phyloP scores from a whole-genome alignment of 2,113 vertebrate species.

The Gila orcuttii region DNA sequence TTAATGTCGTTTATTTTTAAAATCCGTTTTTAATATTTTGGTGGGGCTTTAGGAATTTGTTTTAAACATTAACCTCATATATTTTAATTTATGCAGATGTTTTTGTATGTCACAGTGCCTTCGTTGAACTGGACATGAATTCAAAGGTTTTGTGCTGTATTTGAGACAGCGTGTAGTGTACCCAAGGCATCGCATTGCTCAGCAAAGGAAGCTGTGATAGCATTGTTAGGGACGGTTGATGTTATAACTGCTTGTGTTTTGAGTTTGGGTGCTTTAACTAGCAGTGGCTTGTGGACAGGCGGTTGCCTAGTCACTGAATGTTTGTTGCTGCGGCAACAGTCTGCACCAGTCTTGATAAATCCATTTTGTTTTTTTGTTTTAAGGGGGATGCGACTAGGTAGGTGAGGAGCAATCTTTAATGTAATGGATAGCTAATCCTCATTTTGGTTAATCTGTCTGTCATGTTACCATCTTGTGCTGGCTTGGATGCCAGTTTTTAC shows the following conservation, averaged over 20 bases:
- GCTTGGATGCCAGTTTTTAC: conserved; percentile 75
- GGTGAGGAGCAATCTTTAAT: conserved; percentile 46
- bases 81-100: neutral
- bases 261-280: conserved; percentile 25
- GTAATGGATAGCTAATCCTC: conserved; percentile 55
- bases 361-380: neutral
- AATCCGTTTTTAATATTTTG: neutral
- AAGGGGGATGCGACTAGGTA: conserved; percentile 17
- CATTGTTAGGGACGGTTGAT: conserved; percentile 23
- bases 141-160: neutral
- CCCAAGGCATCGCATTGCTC: neutral
- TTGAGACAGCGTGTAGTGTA: neutral
- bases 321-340: conserved; percentile 39
- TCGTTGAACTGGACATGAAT: neutral
- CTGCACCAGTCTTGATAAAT: conserved; percentile 37
- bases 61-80: neutral
- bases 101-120: neutral
- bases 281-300: conserved; percentile 27
- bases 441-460: conserved; percentile 79
- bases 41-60: neutral
- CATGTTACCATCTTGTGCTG: conserved; percentile 75
- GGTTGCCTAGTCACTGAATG: conserved; percentile 26
- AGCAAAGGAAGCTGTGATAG: conserved; percentile 5
- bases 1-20: neutral
- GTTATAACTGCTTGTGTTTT: conserved; percentile 37